Evolutionary conservation across 2,113 vertebrate genomes (phyloP).

Genomic region (Lathamus discolor): DNA sequence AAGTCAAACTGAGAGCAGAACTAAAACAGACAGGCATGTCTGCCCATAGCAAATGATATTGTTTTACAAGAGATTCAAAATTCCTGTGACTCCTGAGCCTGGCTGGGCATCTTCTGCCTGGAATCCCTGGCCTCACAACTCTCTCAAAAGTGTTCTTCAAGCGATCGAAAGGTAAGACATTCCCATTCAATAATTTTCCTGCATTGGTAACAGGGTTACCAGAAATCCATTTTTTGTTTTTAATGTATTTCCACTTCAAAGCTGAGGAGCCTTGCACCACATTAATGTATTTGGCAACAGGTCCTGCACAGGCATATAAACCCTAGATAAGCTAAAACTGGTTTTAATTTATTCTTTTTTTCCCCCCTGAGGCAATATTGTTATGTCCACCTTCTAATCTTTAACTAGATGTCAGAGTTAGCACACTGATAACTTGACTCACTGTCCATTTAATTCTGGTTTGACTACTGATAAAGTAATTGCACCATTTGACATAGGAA

Average conservation of each 20-base stretch:
- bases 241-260: neutral
- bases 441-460: neutral
- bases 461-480: neutral
- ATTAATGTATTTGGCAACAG: neutral
- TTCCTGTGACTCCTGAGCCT: neutral
- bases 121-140: neutral
- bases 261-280: neutral
- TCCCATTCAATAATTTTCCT: neutral
- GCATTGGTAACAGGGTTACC: neutral
- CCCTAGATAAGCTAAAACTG: neutral
- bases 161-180: neutral
- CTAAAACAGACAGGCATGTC: neutral
- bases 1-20: neutral
- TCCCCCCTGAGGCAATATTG: neutral
- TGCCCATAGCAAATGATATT: neutral
- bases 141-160: neutral
- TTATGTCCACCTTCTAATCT: neutral
- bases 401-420: conserved; percentile 16
- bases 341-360: neutral
- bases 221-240: neutral
- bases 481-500: neutral
- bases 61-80: neutral
- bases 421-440: neutral
- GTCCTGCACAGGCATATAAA: neutral
- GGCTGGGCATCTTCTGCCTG: neutral